Evolutionary conservation across 2,888 invertebrate species (phyloP).

Genomic region (Sialis lutaria): DNA sequence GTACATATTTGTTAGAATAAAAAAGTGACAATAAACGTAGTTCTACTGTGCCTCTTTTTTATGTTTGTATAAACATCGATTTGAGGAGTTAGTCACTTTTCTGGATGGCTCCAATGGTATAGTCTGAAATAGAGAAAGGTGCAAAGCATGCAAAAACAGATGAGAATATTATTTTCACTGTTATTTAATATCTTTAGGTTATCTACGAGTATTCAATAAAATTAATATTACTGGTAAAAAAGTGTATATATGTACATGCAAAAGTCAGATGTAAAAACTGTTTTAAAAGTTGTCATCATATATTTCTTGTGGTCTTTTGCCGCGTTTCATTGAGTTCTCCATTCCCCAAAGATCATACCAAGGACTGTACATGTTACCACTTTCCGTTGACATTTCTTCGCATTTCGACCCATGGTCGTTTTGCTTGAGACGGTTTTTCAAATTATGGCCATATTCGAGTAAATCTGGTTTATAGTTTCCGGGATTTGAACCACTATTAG

Average conservation of each 20-base stretch:
- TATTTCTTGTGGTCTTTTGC: slow-evolving; percentile 1
- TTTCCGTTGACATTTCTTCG: slow-evolving; percentile 32
- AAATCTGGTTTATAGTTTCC: slow-evolving; percentile 18
- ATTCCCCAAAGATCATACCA: slow-evolving; percentile 81
- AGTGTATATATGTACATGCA: not conserved
- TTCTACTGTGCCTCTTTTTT: too few relatives aligned
- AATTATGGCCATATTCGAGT: slow-evolving; percentile 26
- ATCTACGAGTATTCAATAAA: too few relatives aligned
- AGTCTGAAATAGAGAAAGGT: too few relatives aligned
- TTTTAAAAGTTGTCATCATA: slow-evolving; percentile 4
- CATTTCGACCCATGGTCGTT: slow-evolving; percentile 22
- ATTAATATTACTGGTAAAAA: not conserved
- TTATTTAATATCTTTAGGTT: too few relatives aligned
- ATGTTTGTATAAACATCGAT: too few relatives aligned
- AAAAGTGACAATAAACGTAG: too few relatives aligned
- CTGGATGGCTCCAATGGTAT: too few relatives aligned
- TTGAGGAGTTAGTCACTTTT: too few relatives aligned
- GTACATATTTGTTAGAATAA: too few relatives aligned
- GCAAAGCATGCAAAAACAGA: too few relatives aligned
- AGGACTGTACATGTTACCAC: slow-evolving; percentile 63
- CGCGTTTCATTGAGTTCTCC: slow-evolving; percentile 40
- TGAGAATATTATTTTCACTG: too few relatives aligned
- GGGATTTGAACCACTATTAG: slow-evolving; percentile 23
- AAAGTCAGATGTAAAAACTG: not conserved
- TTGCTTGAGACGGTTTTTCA: slow-evolving; percentile 24